Evolutionary conservation across 2,797 vertebrate species (phyloP).

Genomic region (Cephalopachus bancanus): DNA sequence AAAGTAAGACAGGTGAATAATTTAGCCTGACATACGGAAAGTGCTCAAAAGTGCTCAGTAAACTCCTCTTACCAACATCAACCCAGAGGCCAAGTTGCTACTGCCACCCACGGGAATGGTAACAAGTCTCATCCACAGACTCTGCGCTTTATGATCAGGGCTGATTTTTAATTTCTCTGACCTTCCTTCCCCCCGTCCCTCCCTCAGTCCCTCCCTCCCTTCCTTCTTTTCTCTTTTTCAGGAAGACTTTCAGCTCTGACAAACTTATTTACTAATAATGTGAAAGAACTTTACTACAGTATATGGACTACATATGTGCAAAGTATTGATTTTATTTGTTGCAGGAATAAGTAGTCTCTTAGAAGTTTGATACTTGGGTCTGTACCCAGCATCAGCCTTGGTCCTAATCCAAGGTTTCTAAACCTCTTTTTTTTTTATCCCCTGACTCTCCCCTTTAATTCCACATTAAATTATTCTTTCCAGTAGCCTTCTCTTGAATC

Average conservation of each 20-base stretch:
- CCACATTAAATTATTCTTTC: too few species aligned
- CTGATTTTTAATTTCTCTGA: neutral
- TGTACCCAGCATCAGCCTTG: neutral
- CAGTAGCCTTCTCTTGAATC: neutral
- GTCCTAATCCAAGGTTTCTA: neutral
- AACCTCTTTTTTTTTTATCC: neutral
- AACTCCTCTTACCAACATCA: rapidly evolving
- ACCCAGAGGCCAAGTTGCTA: neutral
- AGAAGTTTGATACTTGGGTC: neutral
- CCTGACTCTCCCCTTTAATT: neutral
- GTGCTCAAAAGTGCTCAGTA: neutral
- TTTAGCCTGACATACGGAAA: too few species aligned
- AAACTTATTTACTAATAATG: neutral
- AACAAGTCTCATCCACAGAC: too few species aligned
- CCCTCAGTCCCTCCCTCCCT: too few species aligned
- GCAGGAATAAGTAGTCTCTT: neutral
- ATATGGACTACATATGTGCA: rapidly evolving
- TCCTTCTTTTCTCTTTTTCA: neutral
- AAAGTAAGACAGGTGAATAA: neutral
- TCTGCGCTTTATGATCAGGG: neutral
- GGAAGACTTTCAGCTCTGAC: neutral
- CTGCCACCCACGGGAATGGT: neutral
- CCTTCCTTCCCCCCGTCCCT: too few species aligned
- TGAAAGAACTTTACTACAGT: neutral
- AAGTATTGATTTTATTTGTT: neutral